Evolutionary conservation across 2,113 vertebrate genomes (phyloP), one percentile per base, ranked within the genome.

Genomic region (Sterrhoptilus dennistouni): DNA sequence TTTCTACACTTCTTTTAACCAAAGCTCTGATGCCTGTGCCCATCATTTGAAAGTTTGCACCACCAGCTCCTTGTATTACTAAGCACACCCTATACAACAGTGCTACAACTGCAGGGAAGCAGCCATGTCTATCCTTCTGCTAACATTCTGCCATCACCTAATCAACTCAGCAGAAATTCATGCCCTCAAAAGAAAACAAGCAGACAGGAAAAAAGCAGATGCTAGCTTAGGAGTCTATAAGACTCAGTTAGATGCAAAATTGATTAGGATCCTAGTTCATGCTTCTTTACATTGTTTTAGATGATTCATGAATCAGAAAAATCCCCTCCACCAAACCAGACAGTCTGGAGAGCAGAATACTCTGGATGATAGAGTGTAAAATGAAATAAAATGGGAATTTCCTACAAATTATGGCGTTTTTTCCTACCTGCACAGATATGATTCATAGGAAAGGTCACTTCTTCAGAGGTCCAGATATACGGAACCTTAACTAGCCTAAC

Each of bases 381-480:
- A 53, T 15, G 1, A 80, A 87, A 71, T 38, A 47, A 79, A 61
- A 36, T 1, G 0, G 17, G 24, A 1, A 47, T 75, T 66, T 52
- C 6, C 14, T 56, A 79, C 1, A n/a, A 52, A 9, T n/a, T 19
- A n/a, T n/a, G 18, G 7, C 0, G 13, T 9, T 71, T 68, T 75
- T 22, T 11, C 20, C 11, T 29, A 4, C 71, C 23, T 65, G 49
- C 36, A 78, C 15, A 83, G 61, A 54, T 12, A 54, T 2, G 8
- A 69, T 60, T n/a, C 19, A 71, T 11, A 71, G 38, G 60, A 72
- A 83, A 76, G 9, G 10, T 61, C 61, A 29, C 40, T 80, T 89
- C 42, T 79, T 76, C 57, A 79, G 31, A 86, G 13, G 28, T 3
- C n/a, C 3, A 7, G 38, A 72, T 40, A 22, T 13, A 42, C 14